A percentile compares a stretch with the other conserved stretches of the same genome.
phyloP scores from a whole-genome alignment of 2,797 vertebrate species.

The Smutsia gigantea region DNA sequence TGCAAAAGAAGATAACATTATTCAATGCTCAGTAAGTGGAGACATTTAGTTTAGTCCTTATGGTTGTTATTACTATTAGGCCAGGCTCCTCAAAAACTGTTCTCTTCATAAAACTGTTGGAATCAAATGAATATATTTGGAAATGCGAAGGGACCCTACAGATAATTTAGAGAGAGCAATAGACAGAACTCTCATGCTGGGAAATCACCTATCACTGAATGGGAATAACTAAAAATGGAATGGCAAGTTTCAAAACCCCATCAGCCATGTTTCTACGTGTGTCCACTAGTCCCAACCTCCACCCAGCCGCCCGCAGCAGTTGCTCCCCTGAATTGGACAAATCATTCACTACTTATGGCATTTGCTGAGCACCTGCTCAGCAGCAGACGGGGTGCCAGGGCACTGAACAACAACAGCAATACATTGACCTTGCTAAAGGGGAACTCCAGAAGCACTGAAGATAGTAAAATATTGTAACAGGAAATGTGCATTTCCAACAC shows the following conservation, averaged over 20 bases:
- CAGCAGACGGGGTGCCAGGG: not conserved
- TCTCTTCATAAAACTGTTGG: constrained; percentile 16
- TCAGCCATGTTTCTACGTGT: not conserved
- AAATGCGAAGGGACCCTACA: not conserved
- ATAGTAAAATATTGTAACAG: not conserved
- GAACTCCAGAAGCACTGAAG: not conserved
- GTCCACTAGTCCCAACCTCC: not conserved
- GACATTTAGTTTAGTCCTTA: not conserved
- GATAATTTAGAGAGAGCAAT: not conserved
- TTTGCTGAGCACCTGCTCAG: not conserved
- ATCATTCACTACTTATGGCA: not conserved
- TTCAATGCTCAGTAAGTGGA: not conserved
- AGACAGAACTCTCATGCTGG: not conserved
- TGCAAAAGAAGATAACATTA: not conserved
- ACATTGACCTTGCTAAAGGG: not conserved
- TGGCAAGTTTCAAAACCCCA: not conserved
- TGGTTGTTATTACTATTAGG: not conserved
- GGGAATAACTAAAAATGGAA: not conserved
- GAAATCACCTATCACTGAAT: not conserved
- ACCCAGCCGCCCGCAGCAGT: not conserved
- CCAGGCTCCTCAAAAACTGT: not conserved
- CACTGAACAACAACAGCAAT: not conserved
- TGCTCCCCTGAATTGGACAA: not conserved
- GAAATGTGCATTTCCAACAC: not conserved
- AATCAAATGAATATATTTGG: not conserved